Evolutionary conservation across 2,113 vertebrate genomes (phyloP).

Genomic region (Thalassarche chlororhynchos): DNA sequence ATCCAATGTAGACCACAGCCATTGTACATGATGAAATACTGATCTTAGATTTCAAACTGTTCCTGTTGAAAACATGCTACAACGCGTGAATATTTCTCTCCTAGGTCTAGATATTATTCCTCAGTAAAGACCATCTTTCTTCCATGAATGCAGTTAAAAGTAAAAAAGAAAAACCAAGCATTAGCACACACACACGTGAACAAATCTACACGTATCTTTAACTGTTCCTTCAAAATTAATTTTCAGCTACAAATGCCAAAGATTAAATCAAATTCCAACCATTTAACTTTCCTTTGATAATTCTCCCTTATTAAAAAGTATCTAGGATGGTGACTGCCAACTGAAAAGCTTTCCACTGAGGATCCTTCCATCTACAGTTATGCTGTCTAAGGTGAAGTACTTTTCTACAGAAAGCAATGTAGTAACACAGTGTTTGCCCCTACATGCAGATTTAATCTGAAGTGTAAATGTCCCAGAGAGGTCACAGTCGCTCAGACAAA

Average conservation of each 20-base stretch:
- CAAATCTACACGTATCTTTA: constrained; percentile 8
- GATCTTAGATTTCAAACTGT: constrained; percentile 51
- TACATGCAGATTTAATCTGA: constrained; percentile 35
- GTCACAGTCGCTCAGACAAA: background rate
- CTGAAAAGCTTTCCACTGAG: constrained; percentile 11
- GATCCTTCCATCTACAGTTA: background rate
- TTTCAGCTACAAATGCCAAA: constrained; percentile 23
- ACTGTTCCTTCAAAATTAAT: constrained; percentile 25
- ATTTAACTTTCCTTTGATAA: constrained; percentile 14
- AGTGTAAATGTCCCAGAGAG: constrained; percentile 32
- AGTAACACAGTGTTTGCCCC: background rate
- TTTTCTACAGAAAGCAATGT: background rate
- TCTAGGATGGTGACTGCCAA: background rate
- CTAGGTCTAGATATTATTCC: constrained; percentile 38
- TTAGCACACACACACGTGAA: background rate
- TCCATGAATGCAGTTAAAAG: constrained; percentile 39
- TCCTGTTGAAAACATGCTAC: constrained; percentile 68
- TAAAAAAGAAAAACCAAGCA: constrained; percentile 2
- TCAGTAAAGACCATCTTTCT: constrained; percentile 54
- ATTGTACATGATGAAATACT: constrained; percentile 48
- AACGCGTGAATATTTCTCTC: background rate
- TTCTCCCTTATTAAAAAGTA: background rate
- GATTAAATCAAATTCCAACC: constrained; percentile 52
- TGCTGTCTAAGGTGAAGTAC: background rate
- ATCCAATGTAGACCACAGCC: constrained; percentile 52